Conservation (phyloP, 1,140 invertebrate species). For the Sitobion miscanthi region DNA sequence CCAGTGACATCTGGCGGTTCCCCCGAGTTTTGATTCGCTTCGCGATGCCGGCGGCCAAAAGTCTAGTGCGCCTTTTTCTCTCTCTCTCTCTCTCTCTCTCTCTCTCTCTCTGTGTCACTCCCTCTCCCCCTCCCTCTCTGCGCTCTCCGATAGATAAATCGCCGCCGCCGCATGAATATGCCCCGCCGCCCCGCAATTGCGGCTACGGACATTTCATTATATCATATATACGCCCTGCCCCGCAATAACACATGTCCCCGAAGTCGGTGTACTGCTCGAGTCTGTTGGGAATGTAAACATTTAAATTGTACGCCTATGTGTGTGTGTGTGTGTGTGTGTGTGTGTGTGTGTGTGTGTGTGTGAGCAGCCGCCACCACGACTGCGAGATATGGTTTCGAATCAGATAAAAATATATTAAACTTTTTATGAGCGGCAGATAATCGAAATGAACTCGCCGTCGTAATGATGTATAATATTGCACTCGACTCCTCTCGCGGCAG, state of each 20-base stretch:
- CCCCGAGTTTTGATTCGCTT: constrained; percentile 52
- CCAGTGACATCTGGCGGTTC: constrained; percentile 55
- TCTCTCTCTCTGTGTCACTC: too few species aligned
- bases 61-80: constrained; percentile 38
- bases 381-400: constrained; percentile 11
- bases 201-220: constrained; percentile 53
- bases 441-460: constrained; percentile 34
- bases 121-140: too few species aligned
- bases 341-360: too few species aligned
- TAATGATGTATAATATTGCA: constrained; percentile 39
- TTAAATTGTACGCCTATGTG: constrained; percentile 42
- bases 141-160: constrained; percentile 26
- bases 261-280: neutral
- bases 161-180: neutral
- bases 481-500: neutral
- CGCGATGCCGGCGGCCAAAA: constrained; percentile 23
- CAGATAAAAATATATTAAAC: constrained; percentile 42
- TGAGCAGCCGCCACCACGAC: neutral
- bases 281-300: constrained; percentile 47
- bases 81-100: too few species aligned
- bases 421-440: constrained; percentile 22
- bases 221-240: constrained; percentile 20
- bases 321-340: neutral
- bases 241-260: constrained; percentile 54
- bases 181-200: neutral